Conservation (phyloP, 2,888 invertebrate species). For the Eretmocerus hayati region DNA sequence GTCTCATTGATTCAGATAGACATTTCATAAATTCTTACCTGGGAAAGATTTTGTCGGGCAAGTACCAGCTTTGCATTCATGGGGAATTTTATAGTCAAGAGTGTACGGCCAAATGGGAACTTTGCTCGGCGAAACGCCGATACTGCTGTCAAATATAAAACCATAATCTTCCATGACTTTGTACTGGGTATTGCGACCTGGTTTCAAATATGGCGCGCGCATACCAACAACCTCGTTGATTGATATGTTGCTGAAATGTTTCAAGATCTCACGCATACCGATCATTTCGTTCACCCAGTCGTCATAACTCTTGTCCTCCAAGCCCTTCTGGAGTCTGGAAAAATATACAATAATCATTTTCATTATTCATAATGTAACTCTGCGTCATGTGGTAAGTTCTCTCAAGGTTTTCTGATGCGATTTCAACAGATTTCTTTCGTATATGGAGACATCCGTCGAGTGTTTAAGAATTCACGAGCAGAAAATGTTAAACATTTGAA, state of each 20-base stretch:
- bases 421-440: neutral
- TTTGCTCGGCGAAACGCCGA: conserved; percentile 73
- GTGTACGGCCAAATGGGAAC: conserved; percentile 92
- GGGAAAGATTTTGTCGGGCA: conserved; percentile 85
- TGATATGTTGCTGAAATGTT: conserved; percentile 74
- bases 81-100: conserved; percentile 85
- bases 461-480: neutral
- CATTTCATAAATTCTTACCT: too few species aligned
- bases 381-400: too few species aligned
- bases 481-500: neutral
- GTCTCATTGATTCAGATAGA: too few species aligned
- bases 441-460: neutral
- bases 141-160: conserved; percentile 87
- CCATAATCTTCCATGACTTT: conserved; percentile 90
- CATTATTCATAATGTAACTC: too few species aligned
- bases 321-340: conserved; percentile 64
- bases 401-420: too few species aligned
- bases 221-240: conserved; percentile 77
- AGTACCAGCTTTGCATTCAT: conserved; percentile 88
- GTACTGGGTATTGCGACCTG: conserved; percentile 87
- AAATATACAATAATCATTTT: too few species aligned
- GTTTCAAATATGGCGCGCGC: conserved; percentile 83
- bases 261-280: conserved; percentile 83
- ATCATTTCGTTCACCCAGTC: conserved; percentile 93
- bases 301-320: conserved; percentile 85